Percentiles rank a stretch among this genome's conserved stretches.
These are phyloP conservation scores for Sebastolobus alascanus DNA, from an alignment of 2,797 vertebrate genomes.

Conservation along the genomic window DNA sequence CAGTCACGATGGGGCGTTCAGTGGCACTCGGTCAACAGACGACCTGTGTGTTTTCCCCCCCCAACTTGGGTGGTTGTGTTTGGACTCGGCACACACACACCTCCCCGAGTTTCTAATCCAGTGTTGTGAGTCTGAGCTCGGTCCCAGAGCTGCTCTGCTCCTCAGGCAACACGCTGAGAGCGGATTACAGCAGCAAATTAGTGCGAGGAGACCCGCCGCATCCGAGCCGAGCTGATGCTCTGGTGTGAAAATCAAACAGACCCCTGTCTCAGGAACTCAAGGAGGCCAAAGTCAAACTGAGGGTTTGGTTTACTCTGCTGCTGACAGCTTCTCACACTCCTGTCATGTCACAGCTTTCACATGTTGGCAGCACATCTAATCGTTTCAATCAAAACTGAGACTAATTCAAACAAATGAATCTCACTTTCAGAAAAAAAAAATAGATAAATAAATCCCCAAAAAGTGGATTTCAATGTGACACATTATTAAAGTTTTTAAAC, in stretches of 20 bases:
- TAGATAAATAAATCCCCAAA: background rate
- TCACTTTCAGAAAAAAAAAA: too few relatives aligned
- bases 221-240: constrained; percentile 40
- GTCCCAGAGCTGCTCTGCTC: constrained; percentile 43
- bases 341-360: constrained; percentile 16
- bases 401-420: background rate
- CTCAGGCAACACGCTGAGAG: constrained; percentile 55
- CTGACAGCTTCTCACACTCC: constrained; percentile 27
- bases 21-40: constrained; percentile 34
- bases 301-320: constrained; percentile 34
- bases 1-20: constrained; percentile 17
- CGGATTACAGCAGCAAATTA: constrained; percentile 73
- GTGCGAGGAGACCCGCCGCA: constrained; percentile 43
- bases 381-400: background rate
- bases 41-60: constrained; percentile 15
- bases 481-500: background rate
- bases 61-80: constrained; percentile 61
- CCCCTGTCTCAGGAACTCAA: constrained; percentile 37
- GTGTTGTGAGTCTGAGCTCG: constrained; percentile 31
- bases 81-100: constrained; percentile 34
- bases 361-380: background rate
- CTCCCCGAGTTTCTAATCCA: constrained; percentile 51
- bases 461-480: background rate
- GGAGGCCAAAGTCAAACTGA: constrained; percentile 44
- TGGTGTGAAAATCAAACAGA: constrained; percentile 75